Conservation (phyloP, 2,888 invertebrate species). For the Macrosoma leucophasiata region DNA sequence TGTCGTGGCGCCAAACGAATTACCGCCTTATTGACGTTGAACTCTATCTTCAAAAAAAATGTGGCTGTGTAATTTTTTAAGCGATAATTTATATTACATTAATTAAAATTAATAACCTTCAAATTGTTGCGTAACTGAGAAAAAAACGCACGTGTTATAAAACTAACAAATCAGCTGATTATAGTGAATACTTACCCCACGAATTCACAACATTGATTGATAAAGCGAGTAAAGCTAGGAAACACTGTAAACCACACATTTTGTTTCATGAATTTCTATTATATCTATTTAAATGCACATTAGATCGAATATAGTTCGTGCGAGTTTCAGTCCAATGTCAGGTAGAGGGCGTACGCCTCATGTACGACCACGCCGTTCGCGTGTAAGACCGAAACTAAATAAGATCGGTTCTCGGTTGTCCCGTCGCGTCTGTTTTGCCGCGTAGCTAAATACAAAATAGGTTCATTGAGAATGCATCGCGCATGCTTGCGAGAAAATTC, state of each 20-base stretch:
- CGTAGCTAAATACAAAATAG: conserved; percentile 46
- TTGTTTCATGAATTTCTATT: conserved; percentile 56
- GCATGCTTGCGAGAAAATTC: conserved; percentile 42
- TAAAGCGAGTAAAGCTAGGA: conserved; percentile 44
- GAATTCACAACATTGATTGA: conserved; percentile 44
- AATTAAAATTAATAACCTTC: conserved; percentile 17
- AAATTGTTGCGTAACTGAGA: conserved; percentile 52
- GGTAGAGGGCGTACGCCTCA: conserved; percentile 40
- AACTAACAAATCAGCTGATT: conserved; percentile 59
- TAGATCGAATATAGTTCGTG: conserved; percentile 38
- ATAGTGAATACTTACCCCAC: conserved; percentile 61
- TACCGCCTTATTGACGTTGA: conserved; percentile 60
- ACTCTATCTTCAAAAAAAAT: conserved; percentile 24
- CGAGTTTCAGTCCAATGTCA: conserved; percentile 57
- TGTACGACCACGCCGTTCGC: conserved; percentile 47
- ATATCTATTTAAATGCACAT: conserved; percentile 53
- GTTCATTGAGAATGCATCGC: conserved; percentile 51
- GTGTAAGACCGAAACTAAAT: conserved; percentile 56
- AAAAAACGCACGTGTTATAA: conserved; percentile 56
- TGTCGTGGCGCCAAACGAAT: conserved; percentile 64
- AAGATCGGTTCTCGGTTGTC: conserved; percentile 19
- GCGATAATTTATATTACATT: conserved; percentile 1
- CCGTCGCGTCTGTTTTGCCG: conserved; percentile 32
- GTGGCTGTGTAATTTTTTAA: too few species aligned
- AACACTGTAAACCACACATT: conserved; percentile 58